Evolutionary conservation across 2,797 vertebrate species (phyloP).

Genomic region (Mus caroli): DNA sequence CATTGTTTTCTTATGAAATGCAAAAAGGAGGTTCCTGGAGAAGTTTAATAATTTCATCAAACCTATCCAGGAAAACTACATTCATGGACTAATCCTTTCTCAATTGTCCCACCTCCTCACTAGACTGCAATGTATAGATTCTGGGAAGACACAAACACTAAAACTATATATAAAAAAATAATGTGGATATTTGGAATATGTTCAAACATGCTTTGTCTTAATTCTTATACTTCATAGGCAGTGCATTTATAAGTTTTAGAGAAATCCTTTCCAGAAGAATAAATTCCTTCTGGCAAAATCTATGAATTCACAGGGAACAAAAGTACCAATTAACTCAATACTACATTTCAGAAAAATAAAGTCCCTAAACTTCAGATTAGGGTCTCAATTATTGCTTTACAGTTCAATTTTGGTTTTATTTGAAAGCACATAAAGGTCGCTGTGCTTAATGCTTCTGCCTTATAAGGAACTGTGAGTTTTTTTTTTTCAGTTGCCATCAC

Average conservation of each 20-base stretch:
- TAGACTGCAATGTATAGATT: not conserved
- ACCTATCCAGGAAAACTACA: not conserved
- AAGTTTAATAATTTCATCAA: not conserved
- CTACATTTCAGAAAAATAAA: conserved; percentile 57
- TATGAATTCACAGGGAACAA: not conserved
- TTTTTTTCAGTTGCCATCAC: conserved; percentile 45
- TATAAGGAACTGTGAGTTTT: conserved; percentile 47
- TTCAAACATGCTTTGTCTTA: conserved; percentile 4
- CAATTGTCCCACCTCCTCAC: not conserved
- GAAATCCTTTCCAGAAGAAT: conserved; percentile 44
- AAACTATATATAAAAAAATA: not conserved
- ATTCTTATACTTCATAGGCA: not conserved
- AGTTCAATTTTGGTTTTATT: conserved; percentile 69
- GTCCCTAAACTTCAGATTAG: not conserved
- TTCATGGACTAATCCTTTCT: not conserved
- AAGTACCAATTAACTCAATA: conserved; percentile 65
- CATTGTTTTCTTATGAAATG: not conserved
- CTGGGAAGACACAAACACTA: not conserved
- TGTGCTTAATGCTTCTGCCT: conserved; percentile 22
- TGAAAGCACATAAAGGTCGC: conserved; percentile 54
- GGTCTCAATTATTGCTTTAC: conserved; percentile 58
- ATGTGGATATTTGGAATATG: conserved; percentile 21
- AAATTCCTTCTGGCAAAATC: conserved; percentile 37
- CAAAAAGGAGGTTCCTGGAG: not conserved
- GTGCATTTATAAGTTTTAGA: conserved; percentile 28